Percentiles rank a stretch among this genome's conserved stretches.
Conservation (phyloP, 2,113 vertebrate species). For the Zeus faber region DNA sequence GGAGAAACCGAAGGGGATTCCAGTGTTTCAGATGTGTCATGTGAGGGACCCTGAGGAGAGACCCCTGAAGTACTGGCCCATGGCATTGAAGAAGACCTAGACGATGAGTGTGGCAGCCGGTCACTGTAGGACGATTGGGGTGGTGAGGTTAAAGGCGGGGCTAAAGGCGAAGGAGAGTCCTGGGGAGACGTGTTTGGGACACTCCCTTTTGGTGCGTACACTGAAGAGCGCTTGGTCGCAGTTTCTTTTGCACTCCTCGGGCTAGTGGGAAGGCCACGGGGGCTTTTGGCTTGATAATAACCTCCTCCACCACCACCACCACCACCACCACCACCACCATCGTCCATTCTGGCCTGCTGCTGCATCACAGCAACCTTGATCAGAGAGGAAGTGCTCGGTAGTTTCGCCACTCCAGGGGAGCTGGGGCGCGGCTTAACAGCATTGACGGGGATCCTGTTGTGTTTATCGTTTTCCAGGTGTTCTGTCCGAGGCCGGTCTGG, state of each 20-base stretch:
- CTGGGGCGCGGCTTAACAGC: conserved; percentile 94
- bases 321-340: conserved; percentile 41
- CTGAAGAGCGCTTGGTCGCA: conserved; percentile 81
- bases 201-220: conserved; percentile 84
- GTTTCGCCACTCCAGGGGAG: conserved; percentile 87
- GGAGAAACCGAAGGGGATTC: conserved; percentile 68
- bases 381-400: conserved; percentile 86
- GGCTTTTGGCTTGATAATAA: conserved; percentile 81
- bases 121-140: conserved; percentile 72
- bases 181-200: conserved; percentile 80
- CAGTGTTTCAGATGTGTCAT: conserved; percentile 67
- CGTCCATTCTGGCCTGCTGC: conserved; percentile 83
- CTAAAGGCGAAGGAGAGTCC: conserved; percentile 76
- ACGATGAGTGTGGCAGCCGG: conserved; percentile 71
- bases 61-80: conserved; percentile 75
- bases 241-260: conserved; percentile 82
- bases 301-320: conserved; percentile 41
- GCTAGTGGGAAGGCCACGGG: conserved; percentile 82
- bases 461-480: conserved; percentile 86
- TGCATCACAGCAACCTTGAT: conserved; percentile 86
- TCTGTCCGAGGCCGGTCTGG: conserved; percentile 79
- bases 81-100: conserved; percentile 68
- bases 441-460: conserved; percentile 89
- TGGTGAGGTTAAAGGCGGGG: conserved; percentile 79
- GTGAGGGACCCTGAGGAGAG: conserved; percentile 71